Conservation (phyloP, 2,797 vertebrate species). For the Echiichthys vipera region DNA sequence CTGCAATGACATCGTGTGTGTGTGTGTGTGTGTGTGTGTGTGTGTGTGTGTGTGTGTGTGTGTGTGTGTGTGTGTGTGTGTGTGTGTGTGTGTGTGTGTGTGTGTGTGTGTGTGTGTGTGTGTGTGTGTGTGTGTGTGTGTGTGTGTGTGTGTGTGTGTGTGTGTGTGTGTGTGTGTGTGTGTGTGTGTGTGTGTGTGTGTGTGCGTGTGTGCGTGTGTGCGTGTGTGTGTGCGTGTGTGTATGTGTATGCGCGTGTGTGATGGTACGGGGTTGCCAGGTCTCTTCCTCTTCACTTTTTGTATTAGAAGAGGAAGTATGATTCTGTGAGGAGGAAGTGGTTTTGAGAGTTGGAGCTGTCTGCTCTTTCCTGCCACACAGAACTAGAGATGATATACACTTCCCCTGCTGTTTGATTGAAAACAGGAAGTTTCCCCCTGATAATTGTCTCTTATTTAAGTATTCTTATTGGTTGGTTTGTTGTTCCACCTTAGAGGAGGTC, state of each 20-base stretch:
- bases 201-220: background rate
- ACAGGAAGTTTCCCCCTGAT: background rate
- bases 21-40: background rate
- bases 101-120: too few species aligned
- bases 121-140: too few species aligned
- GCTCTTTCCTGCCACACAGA: conserved; percentile 26
- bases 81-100: background rate
- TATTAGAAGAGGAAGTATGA: conserved; percentile 49
- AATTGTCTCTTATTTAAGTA: background rate
- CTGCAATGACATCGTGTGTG: background rate
- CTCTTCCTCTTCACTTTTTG: conserved; percentile 12
- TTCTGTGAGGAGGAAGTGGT: conserved; percentile 61
- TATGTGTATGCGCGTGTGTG: background rate
- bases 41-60: too few species aligned
- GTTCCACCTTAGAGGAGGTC: too few species aligned
- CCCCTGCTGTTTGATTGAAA: conserved; percentile 31
- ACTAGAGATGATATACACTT: background rate
- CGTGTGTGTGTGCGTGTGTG: background rate
- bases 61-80: background rate
- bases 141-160: background rate
- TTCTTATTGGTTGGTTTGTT: background rate
- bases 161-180: too few species aligned
- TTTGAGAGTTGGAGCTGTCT: conserved; percentile 8
- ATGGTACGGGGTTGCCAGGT: background rate
- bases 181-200: background rate